Base-by-base conservation (phyloP, 2,888 invertebrate species). In the Lampropteryx suffumata region DNA sequence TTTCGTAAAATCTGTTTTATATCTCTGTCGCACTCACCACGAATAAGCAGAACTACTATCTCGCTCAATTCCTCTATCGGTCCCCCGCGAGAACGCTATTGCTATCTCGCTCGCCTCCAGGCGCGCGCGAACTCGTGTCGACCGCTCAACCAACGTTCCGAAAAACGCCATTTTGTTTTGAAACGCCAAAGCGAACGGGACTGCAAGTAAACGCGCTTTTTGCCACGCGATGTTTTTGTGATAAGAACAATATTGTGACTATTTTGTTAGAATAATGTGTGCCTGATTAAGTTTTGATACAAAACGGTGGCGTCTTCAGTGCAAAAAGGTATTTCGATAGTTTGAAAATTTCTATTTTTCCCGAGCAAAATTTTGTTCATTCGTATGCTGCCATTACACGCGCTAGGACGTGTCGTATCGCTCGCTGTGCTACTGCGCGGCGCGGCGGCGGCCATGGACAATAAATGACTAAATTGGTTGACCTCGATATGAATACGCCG, bases 121-220 rank as follows among this genome's bases (percentile, higher is more conserved):
- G 50, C n/a, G 45, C 27, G 40, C 29, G 40, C 36, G 44, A 35
- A 14, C 36, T 28, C 32, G 13, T 40, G 41, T 53, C 42, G 11
- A 34, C 30, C 12, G 30, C 44, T 27, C 44, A 21, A 21, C 32
- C 44, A 21, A 21, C 53, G 44, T 36, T 44, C 17, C 48, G 44
- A 49, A 53, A 54, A 53, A 12, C 60, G 62, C 62, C 62, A 62
- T 62, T 62, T 62, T 62, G 62, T 70, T 63, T 67, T 61, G 40
- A 62, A 60, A 67, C 71, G 61, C 66, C 69, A 65, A 61, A 61
- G 67, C 58, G 71, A 59, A 52, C 63, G 46, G 60, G 63, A 61
- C 71, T 69, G 59, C 39, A 9, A 24, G 21, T 27, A 33, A 61
- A 63, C 62, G 61, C 52, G 61, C 46, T 51, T 59, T 42, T 41